Base-by-base conservation (phyloP, 2,113 vertebrate species). In the Turnix velox region DNA sequence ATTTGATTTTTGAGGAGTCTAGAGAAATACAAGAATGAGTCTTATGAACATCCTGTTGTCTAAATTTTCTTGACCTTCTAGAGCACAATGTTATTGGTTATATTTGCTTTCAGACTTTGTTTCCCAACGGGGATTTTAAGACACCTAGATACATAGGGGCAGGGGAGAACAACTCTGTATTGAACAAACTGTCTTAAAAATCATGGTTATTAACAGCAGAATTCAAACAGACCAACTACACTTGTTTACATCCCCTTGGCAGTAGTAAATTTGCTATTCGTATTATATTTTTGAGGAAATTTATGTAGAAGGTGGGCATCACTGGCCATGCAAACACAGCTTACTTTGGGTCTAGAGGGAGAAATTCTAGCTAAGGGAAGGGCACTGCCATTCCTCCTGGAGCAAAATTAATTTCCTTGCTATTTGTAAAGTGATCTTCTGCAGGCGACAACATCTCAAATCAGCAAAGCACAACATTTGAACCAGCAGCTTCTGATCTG, bases 91-190 rank as follows among this genome's bases (percentile, higher is more conserved):
- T 46, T 39, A 33, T 93, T n/a, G 2, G 2, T 37, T 59, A 55
- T 31, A 55, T 51, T 76, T 46, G 3, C 3, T 79, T 79, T 67
- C 37, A 72, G 27, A 82, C 45, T 93, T 67, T 90, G 4, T 10
- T 83, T 75, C 20, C 30, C 9, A 19, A 22, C 7, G 1, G 6
- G 6, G 8, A 37, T 58, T 88, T 84, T 46, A 63, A 79, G n/a
- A 59, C 8, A 68, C 2, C 1, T 42, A 4, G 1, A 2, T 65
- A 2, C 37, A 3, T 6, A 19, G 18, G 10, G 14, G 19, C 1
- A 7, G 31, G 54, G 54, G 30, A 4, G 2, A 7, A 17, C 5
- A 59, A 43, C 0, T 2, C 7, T 35, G 6, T 37, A n/a, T 22
- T 65, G 18, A 73, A 59, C 10, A 80, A 37, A 14, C 6, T 15